Percentiles rank a stretch among this genome's conserved stretches.
Evolutionary conservation across 1,140 invertebrate species (phyloP).

Genomic region (Conus ventricosus): DNA sequence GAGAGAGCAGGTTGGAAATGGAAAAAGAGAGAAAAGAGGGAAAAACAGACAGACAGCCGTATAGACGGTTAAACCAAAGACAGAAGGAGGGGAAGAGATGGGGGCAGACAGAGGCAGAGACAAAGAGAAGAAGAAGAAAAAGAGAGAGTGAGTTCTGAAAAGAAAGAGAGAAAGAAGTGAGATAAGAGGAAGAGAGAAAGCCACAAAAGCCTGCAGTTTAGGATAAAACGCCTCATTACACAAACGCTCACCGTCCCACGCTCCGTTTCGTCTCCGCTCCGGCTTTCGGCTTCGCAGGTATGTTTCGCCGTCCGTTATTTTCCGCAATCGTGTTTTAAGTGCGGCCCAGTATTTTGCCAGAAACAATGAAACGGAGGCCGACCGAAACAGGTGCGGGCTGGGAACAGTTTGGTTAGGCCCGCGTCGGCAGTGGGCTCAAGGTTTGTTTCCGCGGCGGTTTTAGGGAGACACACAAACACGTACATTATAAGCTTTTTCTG

Average conservation of each 20-base stretch:
- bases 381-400: too few relatives aligned
- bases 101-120: too few relatives aligned
- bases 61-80: background rate
- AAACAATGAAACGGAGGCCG: background rate
- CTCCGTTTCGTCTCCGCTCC: conserved; percentile 1
- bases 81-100: background rate
- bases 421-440: too few relatives aligned
- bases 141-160: too few relatives aligned
- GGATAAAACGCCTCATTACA: background rate
- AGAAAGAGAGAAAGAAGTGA: too few relatives aligned
- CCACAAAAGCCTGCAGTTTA: background rate
- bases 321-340: conserved; percentile 16
- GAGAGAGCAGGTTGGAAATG: too few relatives aligned
- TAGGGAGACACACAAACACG: too few relatives aligned
- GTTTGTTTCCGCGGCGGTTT: too few relatives aligned
- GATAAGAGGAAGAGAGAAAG: background rate
- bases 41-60: background rate
- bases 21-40: background rate
- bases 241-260: background rate
- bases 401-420: too few relatives aligned
- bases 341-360: background rate
- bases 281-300: conserved; percentile 1
- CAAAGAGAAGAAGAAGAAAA: background rate
- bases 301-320: conserved; percentile 7
- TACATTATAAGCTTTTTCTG: too few relatives aligned